These are phyloP conservation scores for Patiria pectinifera DNA, from an alignment of 53 echinoderm and acorn worm species.

Conservation along the genomic window DNA sequence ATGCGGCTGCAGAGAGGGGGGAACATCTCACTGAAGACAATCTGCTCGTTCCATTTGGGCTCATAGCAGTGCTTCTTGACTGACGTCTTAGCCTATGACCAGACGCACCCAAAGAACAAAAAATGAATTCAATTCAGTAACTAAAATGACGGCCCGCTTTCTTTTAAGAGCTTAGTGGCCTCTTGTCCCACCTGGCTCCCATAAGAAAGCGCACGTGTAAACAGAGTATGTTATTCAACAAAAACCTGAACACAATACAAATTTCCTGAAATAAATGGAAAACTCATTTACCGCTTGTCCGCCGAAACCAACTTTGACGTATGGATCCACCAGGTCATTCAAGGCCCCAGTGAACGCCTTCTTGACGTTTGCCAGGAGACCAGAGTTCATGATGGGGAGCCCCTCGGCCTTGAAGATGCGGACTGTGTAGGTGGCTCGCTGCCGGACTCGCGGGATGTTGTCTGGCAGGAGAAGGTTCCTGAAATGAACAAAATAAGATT, in stretches of 20 bases:
- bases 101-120: background rate
- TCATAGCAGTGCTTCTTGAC: constrained; percentile 95
- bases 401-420: constrained; percentile 93
- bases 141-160: too few relatives aligned
- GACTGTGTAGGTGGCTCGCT: constrained; percentile 84
- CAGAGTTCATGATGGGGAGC: constrained; percentile 98
- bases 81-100: constrained; percentile 79
- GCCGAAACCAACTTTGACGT: constrained; percentile 85
- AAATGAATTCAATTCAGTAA: too few relatives aligned
- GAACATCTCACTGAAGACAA: constrained; percentile 97
- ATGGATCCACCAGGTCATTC: constrained; percentile 97
- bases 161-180: too few relatives aligned
- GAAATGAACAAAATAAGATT: constrained; percentile 9
- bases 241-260: background rate
- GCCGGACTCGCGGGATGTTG: constrained; percentile 82
- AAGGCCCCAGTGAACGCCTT: constrained; percentile 93
- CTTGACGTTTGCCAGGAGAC: constrained; percentile 91
- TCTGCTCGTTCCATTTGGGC: constrained; percentile 99
- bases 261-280: background rate
- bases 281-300: constrained; percentile 77
- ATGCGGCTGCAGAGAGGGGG: constrained; percentile 95
- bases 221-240: too few relatives aligned
- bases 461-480: constrained; percentile 97
- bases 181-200: too few relatives aligned
- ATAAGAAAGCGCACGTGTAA: too few relatives aligned